Conservation (phyloP, 2,797 vertebrate species). For the Brachyalestes nurse region DNA sequence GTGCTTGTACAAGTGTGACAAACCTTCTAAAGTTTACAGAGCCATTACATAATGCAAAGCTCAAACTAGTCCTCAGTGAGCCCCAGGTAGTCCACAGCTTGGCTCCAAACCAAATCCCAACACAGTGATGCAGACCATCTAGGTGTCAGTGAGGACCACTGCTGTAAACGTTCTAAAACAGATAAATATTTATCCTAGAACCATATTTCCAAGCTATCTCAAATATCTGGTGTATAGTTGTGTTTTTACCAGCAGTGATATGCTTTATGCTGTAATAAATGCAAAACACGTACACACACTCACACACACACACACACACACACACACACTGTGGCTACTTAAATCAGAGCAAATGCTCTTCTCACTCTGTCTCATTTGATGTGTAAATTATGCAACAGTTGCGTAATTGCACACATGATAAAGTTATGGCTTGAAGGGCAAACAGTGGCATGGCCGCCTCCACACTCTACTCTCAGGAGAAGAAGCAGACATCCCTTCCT, state of each 20-base stretch:
- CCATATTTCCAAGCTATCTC: no score
- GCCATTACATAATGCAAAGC: no score
- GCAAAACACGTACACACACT: no score
- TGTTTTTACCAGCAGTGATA: neutral
- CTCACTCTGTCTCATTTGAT: conserved; percentile 39
- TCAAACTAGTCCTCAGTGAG: no score
- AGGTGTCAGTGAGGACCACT: no score
- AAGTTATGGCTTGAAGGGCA: conserved; percentile 48
- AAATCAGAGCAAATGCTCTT: conserved; percentile 28
- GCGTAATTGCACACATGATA: conserved; percentile 58
- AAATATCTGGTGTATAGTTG: neutral
- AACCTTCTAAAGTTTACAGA: no score
- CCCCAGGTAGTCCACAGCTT: no score
- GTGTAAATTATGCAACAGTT: conserved; percentile 45
- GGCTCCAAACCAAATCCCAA: no score
- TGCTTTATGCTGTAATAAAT: neutral
- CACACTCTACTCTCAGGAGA: conserved; percentile 30
- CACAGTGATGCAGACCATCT: no score
- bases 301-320: conserved; percentile 25
- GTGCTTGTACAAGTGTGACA: no score
- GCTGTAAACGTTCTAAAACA: no score
- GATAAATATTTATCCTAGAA: no score
- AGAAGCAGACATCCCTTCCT: conserved; percentile 17
- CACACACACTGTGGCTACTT: neutral
- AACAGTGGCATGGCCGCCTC: conserved; percentile 43